These are phyloP conservation scores for Thereva unica DNA, from an alignment of 2,888 invertebrate species.

Conservation along the genomic window DNA sequence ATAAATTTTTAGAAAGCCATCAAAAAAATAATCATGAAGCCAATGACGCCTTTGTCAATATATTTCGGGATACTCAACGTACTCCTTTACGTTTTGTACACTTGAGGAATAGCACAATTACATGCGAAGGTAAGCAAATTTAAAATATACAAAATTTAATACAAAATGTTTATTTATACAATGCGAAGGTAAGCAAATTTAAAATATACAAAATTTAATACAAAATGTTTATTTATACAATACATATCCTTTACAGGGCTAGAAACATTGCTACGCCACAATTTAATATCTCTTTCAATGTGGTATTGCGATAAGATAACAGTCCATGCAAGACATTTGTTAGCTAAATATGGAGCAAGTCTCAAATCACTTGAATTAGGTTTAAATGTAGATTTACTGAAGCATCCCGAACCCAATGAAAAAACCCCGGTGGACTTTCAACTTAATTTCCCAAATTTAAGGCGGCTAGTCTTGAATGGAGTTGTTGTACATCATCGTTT, in stretches of 20 bases:
- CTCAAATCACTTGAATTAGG: slow-evolving; percentile 73
- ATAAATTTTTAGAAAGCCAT: slow-evolving; percentile 60
- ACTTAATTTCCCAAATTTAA: slow-evolving; percentile 56
- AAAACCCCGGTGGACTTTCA: slow-evolving; percentile 66
- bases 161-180: too few relatives aligned
- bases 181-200: slow-evolving; percentile 62
- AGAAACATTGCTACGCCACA: slow-evolving; percentile 71
- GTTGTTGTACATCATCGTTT: slow-evolving; percentile 55
- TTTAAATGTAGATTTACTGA: slow-evolving; percentile 67
- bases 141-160: too few relatives aligned
- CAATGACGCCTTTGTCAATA: slow-evolving; percentile 70
- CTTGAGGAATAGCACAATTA: slow-evolving; percentile 72
- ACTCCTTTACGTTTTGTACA: slow-evolving; percentile 72
- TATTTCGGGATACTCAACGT: slow-evolving; percentile 69
- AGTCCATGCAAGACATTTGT: slow-evolving; percentile 65
- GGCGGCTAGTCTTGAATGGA: slow-evolving; percentile 55
- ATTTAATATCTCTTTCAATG: slow-evolving; percentile 74
- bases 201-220: too few relatives aligned
- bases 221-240: too few relatives aligned
- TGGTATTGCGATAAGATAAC: slow-evolving; percentile 73
- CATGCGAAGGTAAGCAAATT: slow-evolving; percentile 64
- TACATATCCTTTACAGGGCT: slow-evolving; percentile 58
- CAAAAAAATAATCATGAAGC: slow-evolving; percentile 60
- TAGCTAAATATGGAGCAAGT: slow-evolving; percentile 72
- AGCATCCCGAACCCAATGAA: slow-evolving; percentile 59